These are phyloP conservation scores for Acanthis flammea DNA, from an alignment of 2,797 vertebrate genomes.

Conservation along the genomic window DNA sequence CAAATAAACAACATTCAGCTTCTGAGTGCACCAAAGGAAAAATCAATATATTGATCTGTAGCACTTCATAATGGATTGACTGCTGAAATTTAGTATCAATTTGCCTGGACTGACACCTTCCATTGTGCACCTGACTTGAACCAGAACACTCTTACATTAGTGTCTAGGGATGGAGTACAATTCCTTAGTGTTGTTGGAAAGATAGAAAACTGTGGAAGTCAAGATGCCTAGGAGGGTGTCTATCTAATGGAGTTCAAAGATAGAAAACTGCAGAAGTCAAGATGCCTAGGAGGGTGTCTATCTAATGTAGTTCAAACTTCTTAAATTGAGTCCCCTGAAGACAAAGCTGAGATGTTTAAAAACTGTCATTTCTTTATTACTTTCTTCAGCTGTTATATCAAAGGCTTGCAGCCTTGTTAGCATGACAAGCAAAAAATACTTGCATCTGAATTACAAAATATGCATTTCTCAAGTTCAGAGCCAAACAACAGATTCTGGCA, in stretches of 20 bases:
- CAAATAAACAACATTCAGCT: not conserved
- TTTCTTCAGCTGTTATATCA: not conserved
- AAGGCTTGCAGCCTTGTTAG: not conserved
- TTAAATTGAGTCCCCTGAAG: not conserved
- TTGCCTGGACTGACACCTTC: not conserved
- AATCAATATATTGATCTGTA: not conserved
- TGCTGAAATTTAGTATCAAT: not conserved
- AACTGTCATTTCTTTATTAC: not conserved
- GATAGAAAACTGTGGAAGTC: not conserved
- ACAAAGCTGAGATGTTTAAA: not conserved
- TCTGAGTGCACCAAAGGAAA: not conserved
- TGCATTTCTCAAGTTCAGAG: not conserved
- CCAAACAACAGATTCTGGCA: not conserved
- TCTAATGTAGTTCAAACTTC: not conserved
- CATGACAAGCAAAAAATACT: not conserved
- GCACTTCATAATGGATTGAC: not conserved
- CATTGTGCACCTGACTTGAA: not conserved
- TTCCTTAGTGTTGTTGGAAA: not conserved
- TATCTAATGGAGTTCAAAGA: not conserved
- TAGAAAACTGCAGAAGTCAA: not conserved
- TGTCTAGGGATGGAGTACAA: not conserved
- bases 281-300: not conserved
- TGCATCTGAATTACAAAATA: not conserved
- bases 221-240: not conserved
- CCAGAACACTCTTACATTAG: not conserved